A percentile compares a stretch with the other conserved stretches of the same genome.
These are phyloP conservation scores for Cydia amplana DNA, from an alignment of 1,140 invertebrate genomes.

Conservation along the genomic window DNA sequence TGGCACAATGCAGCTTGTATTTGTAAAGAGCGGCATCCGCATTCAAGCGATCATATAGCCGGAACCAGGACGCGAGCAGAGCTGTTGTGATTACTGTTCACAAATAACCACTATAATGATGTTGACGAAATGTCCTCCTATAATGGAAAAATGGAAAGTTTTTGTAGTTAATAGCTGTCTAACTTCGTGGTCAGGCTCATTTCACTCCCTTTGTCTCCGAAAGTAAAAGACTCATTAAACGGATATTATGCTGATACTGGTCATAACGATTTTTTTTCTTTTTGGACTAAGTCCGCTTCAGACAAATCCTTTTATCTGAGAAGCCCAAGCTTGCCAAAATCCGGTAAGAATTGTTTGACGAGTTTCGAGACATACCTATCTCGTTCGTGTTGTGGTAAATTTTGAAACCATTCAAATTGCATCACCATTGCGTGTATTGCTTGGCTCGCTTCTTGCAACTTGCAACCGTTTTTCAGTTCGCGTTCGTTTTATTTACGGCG, in stretches of 20 bases:
- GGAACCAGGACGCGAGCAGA: background rate
- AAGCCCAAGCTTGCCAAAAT: background rate
- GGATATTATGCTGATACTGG: background rate
- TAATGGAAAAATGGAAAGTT: background rate
- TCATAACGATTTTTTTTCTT: background rate
- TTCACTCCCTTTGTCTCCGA: too few relatives aligned
- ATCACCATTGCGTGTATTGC: constrained; percentile 7
- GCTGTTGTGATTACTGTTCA: constrained; percentile 1
- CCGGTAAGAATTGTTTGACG: background rate
- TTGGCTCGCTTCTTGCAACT: background rate
- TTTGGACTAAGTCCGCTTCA: background rate
- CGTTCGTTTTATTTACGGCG: background rate
- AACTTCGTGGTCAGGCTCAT: background rate
- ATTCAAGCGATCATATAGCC: background rate
- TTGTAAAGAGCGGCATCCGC: background rate
- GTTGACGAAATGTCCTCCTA: constrained; percentile 2
- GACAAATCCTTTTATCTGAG: background rate
- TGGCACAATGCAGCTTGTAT: constrained; percentile 1
- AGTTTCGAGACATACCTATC: background rate
- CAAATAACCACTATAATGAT: background rate
- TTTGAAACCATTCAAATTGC: constrained; percentile 20
- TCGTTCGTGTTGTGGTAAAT: background rate
- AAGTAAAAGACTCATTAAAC: too few relatives aligned
- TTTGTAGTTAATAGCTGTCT: background rate
- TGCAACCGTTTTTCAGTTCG: background rate